Percentiles rank a stretch among this genome's conserved stretches.
Evolutionary conservation across 2,113 vertebrate genomes (phyloP).

Genomic region (Megaceryle maxima): DNA sequence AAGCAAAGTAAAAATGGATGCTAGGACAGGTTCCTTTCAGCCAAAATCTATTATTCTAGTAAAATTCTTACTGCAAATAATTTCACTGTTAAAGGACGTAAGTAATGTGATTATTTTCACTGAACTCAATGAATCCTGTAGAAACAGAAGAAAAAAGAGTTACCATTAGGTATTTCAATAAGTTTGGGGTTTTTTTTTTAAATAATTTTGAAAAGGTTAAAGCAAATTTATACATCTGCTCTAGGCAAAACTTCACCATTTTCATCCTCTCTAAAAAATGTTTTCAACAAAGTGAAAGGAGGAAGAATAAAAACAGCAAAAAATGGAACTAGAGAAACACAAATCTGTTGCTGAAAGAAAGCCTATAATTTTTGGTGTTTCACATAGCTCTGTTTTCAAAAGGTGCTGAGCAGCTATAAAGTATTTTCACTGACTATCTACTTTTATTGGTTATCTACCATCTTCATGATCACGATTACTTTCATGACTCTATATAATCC

Average conservation of each 20-base stretch:
- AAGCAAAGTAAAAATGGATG: not conserved
- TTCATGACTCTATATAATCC: not conserved
- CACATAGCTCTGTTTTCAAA: not conserved
- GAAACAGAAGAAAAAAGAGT: not conserved
- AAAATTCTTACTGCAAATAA: not conserved
- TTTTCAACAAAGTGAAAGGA: not conserved
- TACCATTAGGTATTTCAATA: not conserved
- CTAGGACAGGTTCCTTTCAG: not conserved
- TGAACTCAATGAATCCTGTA: not conserved
- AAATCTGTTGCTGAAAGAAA: not conserved
- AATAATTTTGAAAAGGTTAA: not conserved
- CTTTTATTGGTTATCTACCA: not conserved
- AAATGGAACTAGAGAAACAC: not conserved
- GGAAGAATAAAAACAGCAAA: not conserved
- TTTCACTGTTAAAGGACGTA: not conserved
- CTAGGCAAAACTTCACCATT: not conserved
- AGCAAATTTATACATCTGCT: not conserved
- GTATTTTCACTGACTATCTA: not conserved
- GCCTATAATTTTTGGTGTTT: not conserved
- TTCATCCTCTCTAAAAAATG: not conserved
- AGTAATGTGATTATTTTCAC: not conserved
- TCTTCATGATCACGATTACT: accelerated
- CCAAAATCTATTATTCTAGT: not conserved
- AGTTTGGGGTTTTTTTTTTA: not conserved
- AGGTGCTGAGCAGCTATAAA: not conserved